Evolutionary conservation across 2,888 invertebrate genomes (phyloP).

Genomic region (Cephus pygmeus): DNA sequence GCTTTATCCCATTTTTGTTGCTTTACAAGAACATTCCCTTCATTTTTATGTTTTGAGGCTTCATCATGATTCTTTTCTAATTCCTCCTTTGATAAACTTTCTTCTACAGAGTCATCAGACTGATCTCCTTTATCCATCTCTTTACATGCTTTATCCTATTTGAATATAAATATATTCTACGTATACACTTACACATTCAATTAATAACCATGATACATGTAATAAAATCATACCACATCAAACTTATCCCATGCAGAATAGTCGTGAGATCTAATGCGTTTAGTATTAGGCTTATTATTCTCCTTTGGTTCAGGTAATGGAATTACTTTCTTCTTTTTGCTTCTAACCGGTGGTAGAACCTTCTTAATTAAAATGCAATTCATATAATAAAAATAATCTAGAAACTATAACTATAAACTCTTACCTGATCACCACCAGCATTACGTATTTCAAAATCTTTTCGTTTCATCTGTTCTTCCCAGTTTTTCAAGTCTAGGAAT

Average conservation of each 20-base stretch:
- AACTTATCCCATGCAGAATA: slow-evolving; percentile 83
- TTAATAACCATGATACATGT: background rate
- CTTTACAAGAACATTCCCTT: slow-evolving; percentile 87
- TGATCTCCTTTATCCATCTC: slow-evolving; percentile 63
- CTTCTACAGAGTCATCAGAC: slow-evolving; percentile 66
- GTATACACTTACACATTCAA: background rate
- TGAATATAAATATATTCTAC: slow-evolving; percentile 25
- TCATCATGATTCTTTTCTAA: slow-evolving; percentile 68
- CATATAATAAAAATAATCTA: slow-evolving; percentile 9
- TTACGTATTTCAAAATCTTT: slow-evolving; percentile 73
- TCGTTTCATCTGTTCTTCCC: slow-evolving; percentile 79
- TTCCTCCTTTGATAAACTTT: slow-evolving; percentile 67
- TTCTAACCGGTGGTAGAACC: slow-evolving; percentile 70
- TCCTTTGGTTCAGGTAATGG: slow-evolving; percentile 43
- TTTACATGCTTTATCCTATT: slow-evolving; percentile 75
- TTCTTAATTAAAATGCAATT: slow-evolving; percentile 34
- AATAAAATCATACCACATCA: slow-evolving; percentile 73
- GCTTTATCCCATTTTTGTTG: slow-evolving; percentile 86
- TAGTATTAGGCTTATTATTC: slow-evolving; percentile 44
- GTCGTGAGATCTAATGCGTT: slow-evolving; percentile 73
- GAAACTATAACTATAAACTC: background rate
- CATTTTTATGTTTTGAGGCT: slow-evolving; percentile 78
- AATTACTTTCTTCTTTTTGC: slow-evolving; percentile 56
- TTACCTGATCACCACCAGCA: slow-evolving; percentile 44
- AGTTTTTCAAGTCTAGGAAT: slow-evolving; percentile 77